Evolutionary conservation across 2,888 invertebrate species (phyloP), one percentile per base, ranked within the genome.

Genomic region (Pilophorus perplexus): DNA sequence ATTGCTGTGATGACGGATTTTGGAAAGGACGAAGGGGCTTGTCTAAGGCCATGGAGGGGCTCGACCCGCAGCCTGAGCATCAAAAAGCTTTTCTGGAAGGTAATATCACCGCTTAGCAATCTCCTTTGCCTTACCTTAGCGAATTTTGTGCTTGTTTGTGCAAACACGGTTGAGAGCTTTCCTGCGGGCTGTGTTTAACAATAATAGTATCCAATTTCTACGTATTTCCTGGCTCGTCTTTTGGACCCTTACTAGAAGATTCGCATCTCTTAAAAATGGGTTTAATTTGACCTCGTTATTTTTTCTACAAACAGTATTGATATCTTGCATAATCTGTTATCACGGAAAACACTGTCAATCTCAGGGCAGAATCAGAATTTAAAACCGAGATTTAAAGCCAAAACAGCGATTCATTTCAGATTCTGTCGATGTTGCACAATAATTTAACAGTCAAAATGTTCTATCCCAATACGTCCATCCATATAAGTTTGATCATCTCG

Each of bases 41-140:
- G 42, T 14, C 5, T 10, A 33, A 10, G 33, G 12, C 8, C 8
- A 10, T n/a, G 42, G 42, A 42, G 42, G 14, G 16, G 42, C 6
- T 8, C 10, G 14, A 42, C 4, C 5, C n/a, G 42, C 10, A 10
- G 33, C 6, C 12, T 33, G 33, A 33, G 33, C 42, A n/a, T 42
- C 42, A 10, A 14, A 55, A 55, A 55, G 37, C 55, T 38, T 38
- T 52, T 55, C 55, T 42, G 20, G 55, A 52, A 55, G 55, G 55
- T 55, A 55, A 55, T 55, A 55, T 55, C 55, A 28, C 20, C 52
- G 27, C 52, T 52, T 52, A 25, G 52, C 28, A 52, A 55, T 55
- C 55, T 55, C 55, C 55, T 55, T 55, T 37, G 37, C 37, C 22
- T 37, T 55, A 22, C 20, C 38, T 38, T 14, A 14, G n/a, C 22